Conservation (phyloP, 2,797 vertebrate genomes). For the Microtus agrestis region DNA sequence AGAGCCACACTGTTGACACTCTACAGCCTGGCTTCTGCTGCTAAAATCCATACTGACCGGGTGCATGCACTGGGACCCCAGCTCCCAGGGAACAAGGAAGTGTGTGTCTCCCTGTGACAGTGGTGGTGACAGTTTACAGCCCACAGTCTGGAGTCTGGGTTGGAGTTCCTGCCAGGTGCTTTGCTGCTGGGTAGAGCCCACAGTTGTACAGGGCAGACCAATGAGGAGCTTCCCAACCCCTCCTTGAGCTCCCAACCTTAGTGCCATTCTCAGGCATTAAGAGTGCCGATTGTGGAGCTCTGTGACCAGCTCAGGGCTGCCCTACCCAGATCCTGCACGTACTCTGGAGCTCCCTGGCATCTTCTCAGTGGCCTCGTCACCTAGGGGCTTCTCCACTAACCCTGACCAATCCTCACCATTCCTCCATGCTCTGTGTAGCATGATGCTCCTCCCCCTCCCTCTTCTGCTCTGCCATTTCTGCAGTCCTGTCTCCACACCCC, state of each 20-base stretch:
- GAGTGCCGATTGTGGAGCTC: neutral
- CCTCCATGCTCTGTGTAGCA: neutral
- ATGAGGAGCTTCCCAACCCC: neutral
- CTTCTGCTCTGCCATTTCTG: neutral
- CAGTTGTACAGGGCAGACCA: neutral
- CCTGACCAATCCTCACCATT: neutral
- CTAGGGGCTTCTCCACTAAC: neutral
- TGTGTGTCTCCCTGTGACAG: neutral
- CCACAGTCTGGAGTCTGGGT: neutral
- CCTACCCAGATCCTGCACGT: neutral
- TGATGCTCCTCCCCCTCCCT: neutral
- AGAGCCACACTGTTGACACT: neutral
- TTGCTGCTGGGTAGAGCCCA: neutral
- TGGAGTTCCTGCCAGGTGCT: too few species aligned
- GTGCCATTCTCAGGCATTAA: neutral
- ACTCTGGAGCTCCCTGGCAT: neutral
- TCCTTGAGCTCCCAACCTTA: conserved; percentile 19
- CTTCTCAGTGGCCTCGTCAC: neutral
- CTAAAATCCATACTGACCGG: neutral
- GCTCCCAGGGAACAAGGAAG: neutral
- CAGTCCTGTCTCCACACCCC: neutral
- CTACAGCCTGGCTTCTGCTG: neutral
- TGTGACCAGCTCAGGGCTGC: neutral
- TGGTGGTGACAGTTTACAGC: neutral
- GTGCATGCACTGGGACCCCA: neutral